Evolutionary conservation across 2,888 invertebrate genomes (phyloP), one percentile per base, ranked within the genome.

Genomic region (Dyspetes luteomarginatus): DNA sequence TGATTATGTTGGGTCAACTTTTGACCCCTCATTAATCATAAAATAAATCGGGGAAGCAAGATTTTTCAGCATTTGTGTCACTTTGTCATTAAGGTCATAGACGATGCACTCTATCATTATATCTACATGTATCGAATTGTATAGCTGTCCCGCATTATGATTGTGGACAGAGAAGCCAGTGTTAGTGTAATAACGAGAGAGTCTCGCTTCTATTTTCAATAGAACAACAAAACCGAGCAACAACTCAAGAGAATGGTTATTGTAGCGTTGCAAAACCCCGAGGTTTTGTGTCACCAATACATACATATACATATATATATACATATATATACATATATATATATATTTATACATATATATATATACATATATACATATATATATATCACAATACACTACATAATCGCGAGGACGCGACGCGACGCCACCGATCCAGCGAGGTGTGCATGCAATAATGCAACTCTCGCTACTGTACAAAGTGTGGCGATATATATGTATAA

Each of bases 391-490:
- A 17, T 48, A 17, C n/a, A n/a, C n/a, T 56, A 55, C 43, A n/a
- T 4, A 48, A 55, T 22, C 15, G 68, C 41, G 48, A 58, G 69
- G 58, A 58, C 58, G 60, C 62, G 50, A 60, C 12, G 60, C 60
- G 50, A 71, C 50, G 50, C 36, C 62, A 30, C n/a, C 71, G 36
- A 26, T 62, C 60, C 78, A 81, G 72, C 81, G 78, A 82, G 74
- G 78, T 80, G 78, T 82, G 80, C 82, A 82, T 84, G 84, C 82
- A 79, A 84, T 79, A 82, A 79, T 73, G 68, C 55, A 50, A 48
- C 60, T 68, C 19, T 48, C 28, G 36, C 4, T 17, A 24, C 5
- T 60, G 45, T n/a, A 15, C 45, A 48, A 48, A 36, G 17, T 15
- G 36, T 12, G 36, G 7, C 36, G 36, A 36, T 52, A 24, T 52